A percentile compares a stretch with the other conserved stretches of the same genome.
These are phyloP conservation scores for Conistra vaccinii DNA, from an alignment of 2,888 invertebrate genomes.

Conservation along the genomic window DNA sequence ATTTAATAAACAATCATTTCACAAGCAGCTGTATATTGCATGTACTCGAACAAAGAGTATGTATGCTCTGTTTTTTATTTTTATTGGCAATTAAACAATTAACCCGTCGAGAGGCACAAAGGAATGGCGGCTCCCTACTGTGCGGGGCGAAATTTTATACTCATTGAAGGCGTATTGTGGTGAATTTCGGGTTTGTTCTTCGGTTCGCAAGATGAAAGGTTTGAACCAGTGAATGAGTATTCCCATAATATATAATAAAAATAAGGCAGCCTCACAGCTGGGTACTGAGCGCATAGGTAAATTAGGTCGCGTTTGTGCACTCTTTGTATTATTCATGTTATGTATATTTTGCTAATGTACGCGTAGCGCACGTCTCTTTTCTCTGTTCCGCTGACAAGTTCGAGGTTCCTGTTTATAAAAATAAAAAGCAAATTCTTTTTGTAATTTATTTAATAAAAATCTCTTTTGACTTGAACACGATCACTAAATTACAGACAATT, in stretches of 20 bases:
- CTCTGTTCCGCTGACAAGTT: not conserved
- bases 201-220: slow-evolving; percentile 77
- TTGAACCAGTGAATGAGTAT: slow-evolving; percentile 68
- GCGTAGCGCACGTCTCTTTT: not conserved
- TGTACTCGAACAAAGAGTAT: slow-evolving; percentile 67
- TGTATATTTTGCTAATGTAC: slow-evolving; percentile 36
- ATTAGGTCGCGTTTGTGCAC: slow-evolving; percentile 70
- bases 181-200: slow-evolving; percentile 81
- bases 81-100: slow-evolving; percentile 91
- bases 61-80: slow-evolving; percentile 85
- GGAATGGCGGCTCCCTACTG: slow-evolving; percentile 78
- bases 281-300: slow-evolving; percentile 67
- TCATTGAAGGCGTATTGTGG: slow-evolving; percentile 83
- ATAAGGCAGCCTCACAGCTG: slow-evolving; percentile 75
- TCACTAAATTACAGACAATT: slow-evolving; percentile 90
- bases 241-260: slow-evolving; percentile 72
- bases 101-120: slow-evolving; percentile 86
- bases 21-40: slow-evolving; percentile 75
- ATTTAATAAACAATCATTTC: slow-evolving; percentile 58
- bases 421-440: slow-evolving; percentile 72
- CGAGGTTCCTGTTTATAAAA: slow-evolving; percentile 42
- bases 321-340: slow-evolving; percentile 32
- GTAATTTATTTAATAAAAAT: slow-evolving; percentile 89
- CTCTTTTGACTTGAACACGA: slow-evolving; percentile 91
- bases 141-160: slow-evolving; percentile 87